Percentiles rank a stretch among this genome's conserved stretches.
Evolutionary conservation across 2,113 vertebrate species (phyloP).

Genomic region (Mugil cephalus): DNA sequence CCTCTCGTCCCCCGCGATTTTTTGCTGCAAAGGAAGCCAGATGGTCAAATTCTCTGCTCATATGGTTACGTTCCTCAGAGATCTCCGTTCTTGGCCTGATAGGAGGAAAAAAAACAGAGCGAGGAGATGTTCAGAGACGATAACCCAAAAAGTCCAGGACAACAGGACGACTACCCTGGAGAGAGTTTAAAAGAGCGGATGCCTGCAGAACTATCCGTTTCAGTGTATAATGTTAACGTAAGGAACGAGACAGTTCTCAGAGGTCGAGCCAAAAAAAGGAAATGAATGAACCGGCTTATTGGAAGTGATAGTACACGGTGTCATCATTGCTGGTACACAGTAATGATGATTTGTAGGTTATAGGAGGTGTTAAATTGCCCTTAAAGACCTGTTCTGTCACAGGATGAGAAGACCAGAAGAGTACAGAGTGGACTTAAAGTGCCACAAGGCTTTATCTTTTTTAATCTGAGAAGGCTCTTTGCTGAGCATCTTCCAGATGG

Average conservation of each 20-base stretch:
- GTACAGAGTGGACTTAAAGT: not conserved
- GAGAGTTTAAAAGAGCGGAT: constrained; percentile 4
- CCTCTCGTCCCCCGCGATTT: constrained; percentile 47
- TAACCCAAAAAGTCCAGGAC: constrained; percentile 9
- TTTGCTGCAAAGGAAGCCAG: constrained; percentile 68
- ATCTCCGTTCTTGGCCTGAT: constrained; percentile 46
- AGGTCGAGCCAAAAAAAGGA: not conserved
- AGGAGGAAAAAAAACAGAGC: constrained; percentile 19
- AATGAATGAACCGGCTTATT: not conserved
- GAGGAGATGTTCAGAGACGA: constrained; percentile 19
- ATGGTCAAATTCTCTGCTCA: constrained; percentile 75
- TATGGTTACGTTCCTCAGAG: constrained; percentile 68
- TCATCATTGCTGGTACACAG: constrained; percentile 4
- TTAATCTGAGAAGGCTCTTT: not conserved
- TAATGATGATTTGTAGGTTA: constrained; percentile 35
- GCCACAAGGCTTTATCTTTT: constrained; percentile 9
- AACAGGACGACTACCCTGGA: not conserved
- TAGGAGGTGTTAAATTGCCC: constrained; percentile 24
- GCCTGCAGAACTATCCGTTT: not conserved
- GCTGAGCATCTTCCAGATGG: not conserved
- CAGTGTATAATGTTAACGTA: not conserved
- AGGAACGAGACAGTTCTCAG: not conserved
- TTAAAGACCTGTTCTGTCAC: constrained; percentile 7
- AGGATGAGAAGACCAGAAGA: constrained; percentile 3
- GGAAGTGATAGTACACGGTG: constrained; percentile 7